A percentile compares a stretch with the other conserved stretches of the same genome.
phyloP scores from a whole-genome alignment of 2,888 invertebrate species.

The Autographa gamma region DNA sequence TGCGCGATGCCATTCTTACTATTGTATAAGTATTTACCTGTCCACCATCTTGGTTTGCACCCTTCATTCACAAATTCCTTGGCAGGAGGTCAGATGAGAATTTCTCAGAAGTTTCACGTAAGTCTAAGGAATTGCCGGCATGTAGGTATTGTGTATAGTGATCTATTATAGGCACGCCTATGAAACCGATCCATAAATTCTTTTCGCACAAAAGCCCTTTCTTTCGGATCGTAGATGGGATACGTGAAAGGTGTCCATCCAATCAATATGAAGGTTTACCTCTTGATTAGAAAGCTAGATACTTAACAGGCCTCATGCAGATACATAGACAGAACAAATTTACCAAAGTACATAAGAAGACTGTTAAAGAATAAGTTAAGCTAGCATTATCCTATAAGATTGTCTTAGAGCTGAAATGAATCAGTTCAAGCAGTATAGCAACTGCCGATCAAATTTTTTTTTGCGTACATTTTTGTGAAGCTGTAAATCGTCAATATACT shows the following conservation, averaged over 20 bases:
- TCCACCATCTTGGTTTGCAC: conserved; percentile 64
- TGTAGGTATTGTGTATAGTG: conserved; percentile 37
- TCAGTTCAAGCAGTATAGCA: no score
- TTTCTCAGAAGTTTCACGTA: conserved; percentile 71
- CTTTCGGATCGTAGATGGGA: not conserved
- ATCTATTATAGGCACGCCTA: conserved; percentile 34
- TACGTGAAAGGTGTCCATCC: not conserved
- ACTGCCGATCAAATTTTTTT: no score
- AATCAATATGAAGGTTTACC: not conserved
- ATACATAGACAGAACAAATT: no score
- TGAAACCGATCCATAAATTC: conserved; percentile 28
- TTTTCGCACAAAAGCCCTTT: conserved; percentile 15
- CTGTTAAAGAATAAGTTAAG: no score
- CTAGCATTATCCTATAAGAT: no score
- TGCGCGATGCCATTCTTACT: conserved; percentile 42
- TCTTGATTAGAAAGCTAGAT: not conserved
- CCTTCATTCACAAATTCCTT: conserved; percentile 75
- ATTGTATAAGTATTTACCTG: conserved; percentile 66
- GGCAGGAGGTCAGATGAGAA: conserved; percentile 64
- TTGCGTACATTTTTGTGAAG: no score
- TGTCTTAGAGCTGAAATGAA: no score
- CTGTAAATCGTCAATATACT: no score
- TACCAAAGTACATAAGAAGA: no score
- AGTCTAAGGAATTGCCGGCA: conserved; percentile 35
- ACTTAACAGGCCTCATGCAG: not conserved